Base-by-base conservation (phyloP, 2,888 invertebrate genomes). In the Automeris io region DNA sequence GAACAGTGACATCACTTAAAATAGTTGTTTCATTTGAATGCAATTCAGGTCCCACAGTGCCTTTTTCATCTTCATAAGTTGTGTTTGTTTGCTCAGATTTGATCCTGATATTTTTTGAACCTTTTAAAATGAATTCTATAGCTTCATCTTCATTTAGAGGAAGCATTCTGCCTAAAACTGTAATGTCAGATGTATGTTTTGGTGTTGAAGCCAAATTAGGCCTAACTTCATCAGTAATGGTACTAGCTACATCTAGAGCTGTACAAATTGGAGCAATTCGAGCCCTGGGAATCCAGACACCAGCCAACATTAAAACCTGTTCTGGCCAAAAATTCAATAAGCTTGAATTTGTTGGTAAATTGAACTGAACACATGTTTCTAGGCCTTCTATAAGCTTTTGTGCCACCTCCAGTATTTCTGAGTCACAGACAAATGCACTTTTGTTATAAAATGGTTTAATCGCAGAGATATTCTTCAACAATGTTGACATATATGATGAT, bases 321-420 rank as follows among this genome's bases (percentile, higher is more conserved):
- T 92, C 91, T 0, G 94, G 92, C 98, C 98, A 98, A 39, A 91
- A 90, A 75, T 98, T 98, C 0, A 98, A 80, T 16, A 97, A 83
- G 66, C 95, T 95, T 0, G 95, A 94, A 79, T 96, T 96, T 52
- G 90, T 91, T 0, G 95, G 94, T 53, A 95, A 76, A 54, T 92
- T 89, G 57, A 95, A 93, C 37, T 91, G 89, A 44, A 92, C 90
- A 55, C 90, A 90, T 6, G 91, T 88, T 66, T 95, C 94, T 23
- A 96, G 80, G 11, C 93, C 94, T 65, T 93, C 92, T 39, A 96
- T 80, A 5, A 94, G 86, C 58, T 91, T 90, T 54, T 93, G 91
- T 1, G 93, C 91, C 2, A 95, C 90, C 63, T 95, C 95, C 37
- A 95, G 82, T 35, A 92, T 90, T 61, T 97, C 97, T 1, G 83